Evolutionary conservation across 2,888 invertebrate species (phyloP).

Genomic region (Sarcophaga variegata): DNA sequence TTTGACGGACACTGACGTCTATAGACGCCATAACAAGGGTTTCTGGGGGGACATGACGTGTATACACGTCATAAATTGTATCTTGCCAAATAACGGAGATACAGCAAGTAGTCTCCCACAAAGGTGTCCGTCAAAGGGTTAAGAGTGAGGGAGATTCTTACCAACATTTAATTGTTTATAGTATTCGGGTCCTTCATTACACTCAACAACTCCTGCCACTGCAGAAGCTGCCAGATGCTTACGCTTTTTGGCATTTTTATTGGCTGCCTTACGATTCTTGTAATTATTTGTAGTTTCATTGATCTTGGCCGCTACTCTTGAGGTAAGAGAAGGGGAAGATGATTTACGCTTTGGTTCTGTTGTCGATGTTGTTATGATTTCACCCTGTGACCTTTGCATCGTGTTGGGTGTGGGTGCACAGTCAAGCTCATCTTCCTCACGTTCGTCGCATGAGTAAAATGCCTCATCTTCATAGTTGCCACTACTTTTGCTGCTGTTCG

Average conservation of each 20-base stretch:
- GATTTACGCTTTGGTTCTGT: conserved; percentile 70
- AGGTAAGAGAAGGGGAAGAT: conserved; percentile 79
- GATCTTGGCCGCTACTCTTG: conserved; percentile 80
- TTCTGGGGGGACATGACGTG: too few species aligned
- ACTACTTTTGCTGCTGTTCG: conserved; percentile 73
- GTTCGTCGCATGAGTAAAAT: conserved; percentile 73
- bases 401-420: not conserved
- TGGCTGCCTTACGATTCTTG: conserved; percentile 75
- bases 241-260: conserved; percentile 69
- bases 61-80: too few species aligned
- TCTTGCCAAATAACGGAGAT: too few species aligned
- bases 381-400: not conserved
- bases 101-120: too few species aligned
- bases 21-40: too few species aligned
- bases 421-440: conserved; percentile 69
- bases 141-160: conserved; percentile 70
- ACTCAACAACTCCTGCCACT: conserved; percentile 68
- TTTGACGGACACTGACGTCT: too few species aligned
- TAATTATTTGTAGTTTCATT: conserved; percentile 78
- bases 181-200: conserved; percentile 74
- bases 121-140: too few species aligned
- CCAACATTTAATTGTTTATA: conserved; percentile 79
- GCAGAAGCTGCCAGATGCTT: conserved; percentile 55
- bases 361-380: conserved; percentile 1
- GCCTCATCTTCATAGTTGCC: conserved; percentile 74